Base-by-base conservation (phyloP, 1,140 invertebrate species). In the Drosophila guanche region DNA sequence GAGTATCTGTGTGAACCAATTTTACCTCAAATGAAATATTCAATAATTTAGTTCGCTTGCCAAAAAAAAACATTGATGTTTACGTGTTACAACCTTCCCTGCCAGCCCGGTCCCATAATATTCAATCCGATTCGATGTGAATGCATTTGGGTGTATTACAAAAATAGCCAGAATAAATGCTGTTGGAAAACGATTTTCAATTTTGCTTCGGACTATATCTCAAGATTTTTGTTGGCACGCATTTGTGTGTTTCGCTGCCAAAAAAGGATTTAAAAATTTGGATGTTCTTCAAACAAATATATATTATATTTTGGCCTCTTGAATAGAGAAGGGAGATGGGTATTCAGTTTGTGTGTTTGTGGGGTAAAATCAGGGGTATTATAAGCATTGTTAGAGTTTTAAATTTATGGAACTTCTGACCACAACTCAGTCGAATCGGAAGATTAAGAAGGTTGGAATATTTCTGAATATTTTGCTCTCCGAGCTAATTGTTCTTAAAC, bases 11-110 rank as follows among this genome's bases (percentile, higher is more conserved):
- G 51, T 78, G 70, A 48, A 56, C 56, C 33, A 62, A 29, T 59
- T 73, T 65, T 78, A 78, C 67, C 76, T 76, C 63, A 57, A 65
- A 57, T 57, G 8, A 48, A 65, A 67, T 84, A 75, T 84, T 75
- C 79, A 84, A 84, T 84, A 45, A 55, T 76, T 54, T 61, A 68
- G 48, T 37, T 54, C 33, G 42, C 43, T 55, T 33, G 42, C 42
- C 57, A 47, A 54, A 47, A 29, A 20, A 37, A 37, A 0, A 20
- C 16, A 37, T 37, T 29, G 16, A 43, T 29, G 42, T 41, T 54
- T 67, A 6, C 27, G 27, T 54, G 2, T n/a, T 10, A 48, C 33
- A 29, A 16, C 27, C 54, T 47, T 22, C 41, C 37, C 8, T 25
- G 10, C 43, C 65, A 37, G 1, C 10, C 33, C 33, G 33, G 12